Evolutionary conservation across 2,113 vertebrate species (phyloP), one percentile per base, ranked within the genome.

Genomic region (Scytalopus superciliaris): DNA sequence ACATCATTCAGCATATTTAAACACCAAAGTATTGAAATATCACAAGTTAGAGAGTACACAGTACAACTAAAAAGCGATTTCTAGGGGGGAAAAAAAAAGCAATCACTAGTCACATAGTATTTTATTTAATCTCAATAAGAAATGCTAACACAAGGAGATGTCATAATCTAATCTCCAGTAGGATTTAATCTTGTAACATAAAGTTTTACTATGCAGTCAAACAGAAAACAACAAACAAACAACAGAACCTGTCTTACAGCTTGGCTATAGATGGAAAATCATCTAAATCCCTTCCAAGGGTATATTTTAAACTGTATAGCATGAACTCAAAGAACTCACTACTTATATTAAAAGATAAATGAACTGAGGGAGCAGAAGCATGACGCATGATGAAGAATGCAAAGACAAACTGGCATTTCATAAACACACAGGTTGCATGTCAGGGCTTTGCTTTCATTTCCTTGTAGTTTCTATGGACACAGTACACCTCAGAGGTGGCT

Each of bases 311-410:
- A 66, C 10, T 11, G 4, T 25, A 31, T 67, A 62, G 12, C 37
- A 77, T 21, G 16, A 88, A 79, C 10, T 28, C 15, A 12, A 77
- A 82, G n/a, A 55, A 87, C 50, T 2, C 5, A 17, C 27, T 7
- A 42, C 9, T 72, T 73, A 30, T 6, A 78, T 35, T 67, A 49
- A 75, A 84, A 84, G 25, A 57, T 21, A 83, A 80, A 57, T 10
- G 31, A 69, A 53, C 21, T 14, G 14, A 78, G 21, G 35, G 39
- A 28, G 35, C 4, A 3, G 62, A n/a, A 75, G 30, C 7, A 1
- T 0, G 0, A 72, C 21, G 37, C 12, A 45, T 33, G 44, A 14
- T 2, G 2, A 81, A 62, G 14, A 47, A 77, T 69, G 37, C 0
- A 1, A 87, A 66, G 30, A 55, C 56, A 81, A 70, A 35, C 7